phyloP scores from a whole-genome alignment of 2,113 vertebrate species.

The Scolopax mira region DNA sequence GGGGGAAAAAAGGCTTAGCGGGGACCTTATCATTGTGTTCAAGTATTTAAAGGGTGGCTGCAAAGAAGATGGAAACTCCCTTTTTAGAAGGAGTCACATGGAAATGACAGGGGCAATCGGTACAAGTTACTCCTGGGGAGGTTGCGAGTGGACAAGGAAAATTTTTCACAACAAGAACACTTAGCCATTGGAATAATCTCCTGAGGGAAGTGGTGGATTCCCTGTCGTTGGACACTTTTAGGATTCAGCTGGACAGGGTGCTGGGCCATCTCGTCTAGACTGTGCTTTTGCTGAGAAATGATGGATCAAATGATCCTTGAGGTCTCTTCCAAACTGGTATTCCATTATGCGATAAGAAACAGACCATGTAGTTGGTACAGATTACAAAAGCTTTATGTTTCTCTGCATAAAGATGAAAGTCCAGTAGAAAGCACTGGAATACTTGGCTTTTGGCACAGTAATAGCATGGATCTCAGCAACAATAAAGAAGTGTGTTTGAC shows the following conservation, averaged over 20 bases:
- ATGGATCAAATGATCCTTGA: neutral
- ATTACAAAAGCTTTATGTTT: neutral
- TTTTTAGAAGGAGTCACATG: neutral
- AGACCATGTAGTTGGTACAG: neutral
- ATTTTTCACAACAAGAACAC: neutral
- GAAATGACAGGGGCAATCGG: neutral
- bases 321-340: neutral
- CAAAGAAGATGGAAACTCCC: neutral
- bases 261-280: neutral
- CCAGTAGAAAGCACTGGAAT: neutral
- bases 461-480: neutral
- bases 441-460: neutral
- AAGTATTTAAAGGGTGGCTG: neutral
- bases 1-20: neutral
- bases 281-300: neutral
- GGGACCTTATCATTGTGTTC: neutral
- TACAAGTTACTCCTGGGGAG: neutral
- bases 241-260: neutral
- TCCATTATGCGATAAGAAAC: neutral
- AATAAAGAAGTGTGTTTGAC: neutral
- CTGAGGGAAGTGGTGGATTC: neutral
- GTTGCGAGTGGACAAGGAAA: neutral
- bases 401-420: neutral
- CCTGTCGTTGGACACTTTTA: neutral
- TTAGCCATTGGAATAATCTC: neutral